These are phyloP conservation scores for Drosophila hydei DNA, from an alignment of 1,140 invertebrate genomes.

Conservation along the genomic window DNA sequence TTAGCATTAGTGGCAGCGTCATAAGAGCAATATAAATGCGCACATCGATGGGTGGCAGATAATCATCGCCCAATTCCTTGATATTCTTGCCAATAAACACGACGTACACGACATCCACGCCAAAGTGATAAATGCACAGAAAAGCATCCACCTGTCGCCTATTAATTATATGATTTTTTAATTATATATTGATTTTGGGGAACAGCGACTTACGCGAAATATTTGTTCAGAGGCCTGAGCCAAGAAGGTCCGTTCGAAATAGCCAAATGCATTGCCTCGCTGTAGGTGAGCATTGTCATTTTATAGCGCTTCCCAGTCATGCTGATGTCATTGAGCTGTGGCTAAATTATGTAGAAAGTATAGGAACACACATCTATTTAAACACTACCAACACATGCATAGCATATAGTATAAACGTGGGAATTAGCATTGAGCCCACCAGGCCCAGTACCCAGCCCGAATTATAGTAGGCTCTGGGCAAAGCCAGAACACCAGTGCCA, in stretches of 20 bases:
- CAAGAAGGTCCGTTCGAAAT: conserved; percentile 35
- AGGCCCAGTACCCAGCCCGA: conserved; percentile 56
- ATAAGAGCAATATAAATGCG: conserved; percentile 61
- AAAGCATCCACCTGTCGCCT: conserved; percentile 53
- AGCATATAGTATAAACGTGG: conserved; percentile 43
- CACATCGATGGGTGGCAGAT: conserved; percentile 39
- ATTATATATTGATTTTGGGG: no score
- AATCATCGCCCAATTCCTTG: conserved; percentile 50
- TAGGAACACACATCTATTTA: background rate
- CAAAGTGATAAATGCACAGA: conserved; percentile 52
- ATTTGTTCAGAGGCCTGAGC: conserved; percentile 31
- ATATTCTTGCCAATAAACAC: conserved; percentile 57
- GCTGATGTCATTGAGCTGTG: conserved; percentile 42
- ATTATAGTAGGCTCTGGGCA: conserved; percentile 48
- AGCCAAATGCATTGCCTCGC: conserved; percentile 51
- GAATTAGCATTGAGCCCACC: conserved; percentile 37
- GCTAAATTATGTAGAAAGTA: background rate
- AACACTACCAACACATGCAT: conserved; percentile 58
- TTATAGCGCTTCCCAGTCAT: conserved; percentile 12
- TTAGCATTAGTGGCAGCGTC: conserved; percentile 40
- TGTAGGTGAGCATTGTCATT: conserved; percentile 35
- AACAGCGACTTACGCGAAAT: conserved; percentile 41
- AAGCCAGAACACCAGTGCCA: conserved; percentile 64
- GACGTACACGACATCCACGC: conserved; percentile 59
- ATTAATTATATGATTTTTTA: no score